These are phyloP conservation scores for Parotocinclus haroldoi DNA, from an alignment of 2,797 vertebrate genomes.

Conservation along the genomic window DNA sequence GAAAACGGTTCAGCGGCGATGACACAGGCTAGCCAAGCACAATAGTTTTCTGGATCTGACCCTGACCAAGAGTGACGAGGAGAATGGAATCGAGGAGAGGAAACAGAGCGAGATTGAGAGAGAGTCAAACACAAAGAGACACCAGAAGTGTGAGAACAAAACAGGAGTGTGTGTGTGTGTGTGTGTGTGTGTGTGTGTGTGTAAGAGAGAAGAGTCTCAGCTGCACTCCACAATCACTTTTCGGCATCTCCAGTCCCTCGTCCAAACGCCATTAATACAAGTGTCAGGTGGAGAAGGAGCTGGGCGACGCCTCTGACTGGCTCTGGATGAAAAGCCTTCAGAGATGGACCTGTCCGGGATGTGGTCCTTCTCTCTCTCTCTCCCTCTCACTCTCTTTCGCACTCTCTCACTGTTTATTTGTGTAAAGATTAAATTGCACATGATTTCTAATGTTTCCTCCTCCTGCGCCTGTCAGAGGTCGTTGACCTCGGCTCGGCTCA, in stretches of 20 bases:
- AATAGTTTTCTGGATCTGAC: slow-evolving; percentile 85
- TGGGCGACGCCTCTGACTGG: slow-evolving; percentile 74
- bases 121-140: slow-evolving; percentile 41
- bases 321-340: slow-evolving; percentile 82
- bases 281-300: slow-evolving; percentile 84
- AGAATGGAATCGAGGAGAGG: slow-evolving; percentile 62
- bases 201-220: slow-evolving; percentile 67
- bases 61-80: slow-evolving; percentile 82
- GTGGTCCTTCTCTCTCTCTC: slow-evolving; percentile 66
- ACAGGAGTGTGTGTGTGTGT: slow-evolving; percentile 19
- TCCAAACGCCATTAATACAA: slow-evolving; percentile 92
- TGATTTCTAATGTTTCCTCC: slow-evolving; percentile 89
- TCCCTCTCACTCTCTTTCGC: slow-evolving; percentile 72
- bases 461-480: slow-evolving; percentile 84
- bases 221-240: slow-evolving; percentile 84
- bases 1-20: slow-evolving; percentile 81
- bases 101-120: slow-evolving; percentile 35
- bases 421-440: slow-evolving; percentile 99
- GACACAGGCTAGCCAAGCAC: slow-evolving; percentile 81
- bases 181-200: slow-evolving; percentile 28
- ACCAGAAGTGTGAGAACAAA: slow-evolving; percentile 20
- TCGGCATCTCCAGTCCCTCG: slow-evolving; percentile 81
- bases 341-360: slow-evolving; percentile 76
- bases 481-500: slow-evolving; percentile 79
- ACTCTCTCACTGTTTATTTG: slow-evolving; percentile 75